A percentile compares a stretch with the other conserved stretches of the same genome.
These are phyloP conservation scores for Saccostrea cuccullata DNA, from an alignment of 1,140 invertebrate species.

Conservation along the genomic window DNA sequence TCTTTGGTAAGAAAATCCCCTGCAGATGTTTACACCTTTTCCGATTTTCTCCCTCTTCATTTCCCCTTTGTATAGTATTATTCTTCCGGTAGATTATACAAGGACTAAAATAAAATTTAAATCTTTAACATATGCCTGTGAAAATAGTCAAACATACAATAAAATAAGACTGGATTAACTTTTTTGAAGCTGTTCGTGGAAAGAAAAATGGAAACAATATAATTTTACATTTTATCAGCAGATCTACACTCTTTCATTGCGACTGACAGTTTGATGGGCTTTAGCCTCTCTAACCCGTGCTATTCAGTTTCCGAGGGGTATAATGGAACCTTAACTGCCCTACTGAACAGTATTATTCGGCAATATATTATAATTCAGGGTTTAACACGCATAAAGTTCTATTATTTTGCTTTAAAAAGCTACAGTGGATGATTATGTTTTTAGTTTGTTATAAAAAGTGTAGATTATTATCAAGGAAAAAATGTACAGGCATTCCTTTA, in stretches of 20 bases:
- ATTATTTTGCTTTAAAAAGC: slow-evolving; percentile 33
- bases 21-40: slow-evolving; percentile 23
- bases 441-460: slow-evolving; percentile 7
- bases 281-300: neutral
- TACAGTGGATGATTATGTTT: slow-evolving; percentile 27
- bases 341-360: neutral
- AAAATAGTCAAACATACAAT: neutral
- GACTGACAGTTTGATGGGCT: slow-evolving; percentile 30
- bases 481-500: neutral
- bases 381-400: slow-evolving; percentile 35
- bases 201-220: slow-evolving; percentile 8
- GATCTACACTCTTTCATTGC: slow-evolving; percentile 20
- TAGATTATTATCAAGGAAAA: slow-evolving; percentile 24
- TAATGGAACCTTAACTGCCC: slow-evolving; percentile 30
- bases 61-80: neutral
- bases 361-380: slow-evolving; percentile 34
- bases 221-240: slow-evolving; percentile 24
- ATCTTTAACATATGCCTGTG: neutral
- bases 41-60: neutral
- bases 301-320: neutral
- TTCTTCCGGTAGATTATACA: neutral
- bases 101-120: neutral
- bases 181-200: neutral
- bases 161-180: slow-evolving; percentile 6
- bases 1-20: slow-evolving; percentile 21